Percentiles rank a stretch among this genome's conserved stretches.
These are phyloP conservation scores for Alosa alosa DNA, from an alignment of 2,113 vertebrate genomes.

Conservation along the genomic window DNA sequence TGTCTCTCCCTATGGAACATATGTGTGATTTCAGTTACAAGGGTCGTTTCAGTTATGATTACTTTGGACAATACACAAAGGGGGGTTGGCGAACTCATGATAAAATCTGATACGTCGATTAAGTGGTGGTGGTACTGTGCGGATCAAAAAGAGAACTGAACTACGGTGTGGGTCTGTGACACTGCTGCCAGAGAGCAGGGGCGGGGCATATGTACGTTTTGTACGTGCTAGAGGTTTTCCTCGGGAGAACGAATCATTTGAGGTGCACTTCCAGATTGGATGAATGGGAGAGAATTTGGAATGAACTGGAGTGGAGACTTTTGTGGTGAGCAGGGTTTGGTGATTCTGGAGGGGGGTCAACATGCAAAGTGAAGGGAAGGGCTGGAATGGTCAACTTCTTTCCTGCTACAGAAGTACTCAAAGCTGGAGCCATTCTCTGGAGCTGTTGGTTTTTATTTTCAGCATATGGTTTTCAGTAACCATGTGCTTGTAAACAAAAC, in stretches of 20 bases:
- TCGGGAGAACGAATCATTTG: neutral
- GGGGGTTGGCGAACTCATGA: neutral
- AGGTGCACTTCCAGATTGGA: neutral
- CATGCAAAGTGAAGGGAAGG: neutral
- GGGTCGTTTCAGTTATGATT: conserved; percentile 34
- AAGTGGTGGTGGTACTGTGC: neutral
- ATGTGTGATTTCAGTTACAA: conserved; percentile 33
- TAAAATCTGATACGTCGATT: neutral
- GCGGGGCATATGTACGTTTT: neutral
- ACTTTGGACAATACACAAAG: neutral
- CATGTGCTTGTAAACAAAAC: conserved; percentile 11
- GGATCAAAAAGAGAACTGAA: neutral
- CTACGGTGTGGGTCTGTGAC: neutral
- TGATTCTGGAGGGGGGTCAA: neutral
- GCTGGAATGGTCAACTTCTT: neutral
- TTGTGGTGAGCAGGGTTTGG: neutral
- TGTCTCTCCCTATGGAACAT: conserved; percentile 62
- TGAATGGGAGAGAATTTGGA: neutral
- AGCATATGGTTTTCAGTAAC: conserved; percentile 10
- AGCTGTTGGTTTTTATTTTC: neutral
- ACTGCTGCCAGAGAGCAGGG: neutral
- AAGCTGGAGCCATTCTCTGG: neutral
- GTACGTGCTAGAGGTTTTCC: neutral
- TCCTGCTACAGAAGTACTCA: neutral
- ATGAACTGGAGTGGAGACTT: neutral